Percentiles rank a stretch among this genome's conserved stretches.
These are phyloP conservation scores for Pseudanteris insignis DNA, from an alignment of 2,888 invertebrate species.

Conservation along the genomic window DNA sequence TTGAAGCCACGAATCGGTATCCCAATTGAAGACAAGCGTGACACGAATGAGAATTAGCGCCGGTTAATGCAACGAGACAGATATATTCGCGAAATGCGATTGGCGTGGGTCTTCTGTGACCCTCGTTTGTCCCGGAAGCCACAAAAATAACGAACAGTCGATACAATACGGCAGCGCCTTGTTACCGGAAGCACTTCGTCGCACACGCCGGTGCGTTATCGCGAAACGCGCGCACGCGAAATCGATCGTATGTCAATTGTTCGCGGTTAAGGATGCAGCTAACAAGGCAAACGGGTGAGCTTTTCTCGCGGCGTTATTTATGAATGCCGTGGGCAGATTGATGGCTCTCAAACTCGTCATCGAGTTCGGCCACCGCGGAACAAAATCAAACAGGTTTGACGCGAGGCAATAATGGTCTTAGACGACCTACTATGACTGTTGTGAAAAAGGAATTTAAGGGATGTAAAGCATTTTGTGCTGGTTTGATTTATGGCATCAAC, in stretches of 20 bases:
- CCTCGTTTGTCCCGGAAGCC: slow-evolving; percentile 61
- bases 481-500: too few relatives aligned
- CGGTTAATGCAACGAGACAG: slow-evolving; percentile 53
- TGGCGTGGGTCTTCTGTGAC: slow-evolving; percentile 57
- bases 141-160: slow-evolving; percentile 56
- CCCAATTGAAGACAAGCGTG: slow-evolving; percentile 8
- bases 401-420: too few relatives aligned
- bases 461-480: too few relatives aligned
- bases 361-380: too few relatives aligned
- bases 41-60: slow-evolving; percentile 26
- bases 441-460: too few relatives aligned
- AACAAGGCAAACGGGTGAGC: too few relatives aligned
- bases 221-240: slow-evolving; percentile 10
- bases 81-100: slow-evolving; percentile 52
- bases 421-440: too few relatives aligned
- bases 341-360: too few relatives aligned
- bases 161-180: slow-evolving; percentile 46
- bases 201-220: slow-evolving; percentile 17
- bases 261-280: too few relatives aligned
- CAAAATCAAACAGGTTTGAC: too few relatives aligned
- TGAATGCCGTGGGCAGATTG: too few relatives aligned
- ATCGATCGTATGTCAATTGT: slow-evolving; percentile 3
- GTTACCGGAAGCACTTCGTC: slow-evolving; percentile 49
- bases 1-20: neutral
- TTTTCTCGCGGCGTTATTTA: too few relatives aligned